These are phyloP conservation scores for Acanthis flammea DNA, from an alignment of 2,797 vertebrate species.

Conservation along the genomic window DNA sequence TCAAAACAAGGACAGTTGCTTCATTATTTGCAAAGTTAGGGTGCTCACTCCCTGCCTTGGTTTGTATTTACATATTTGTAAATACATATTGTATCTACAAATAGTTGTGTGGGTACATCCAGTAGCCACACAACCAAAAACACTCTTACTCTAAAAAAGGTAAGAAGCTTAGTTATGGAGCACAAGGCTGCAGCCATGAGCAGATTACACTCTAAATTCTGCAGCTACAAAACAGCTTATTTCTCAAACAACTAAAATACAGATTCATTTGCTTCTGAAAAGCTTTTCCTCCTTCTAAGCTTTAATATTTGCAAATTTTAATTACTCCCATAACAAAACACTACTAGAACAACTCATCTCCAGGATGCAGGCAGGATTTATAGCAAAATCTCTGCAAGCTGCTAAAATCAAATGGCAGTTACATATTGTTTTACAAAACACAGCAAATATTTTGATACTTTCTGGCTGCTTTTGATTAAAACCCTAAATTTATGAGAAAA, in stretches of 20 bases:
- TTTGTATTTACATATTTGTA: not conserved
- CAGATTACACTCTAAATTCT: not conserved
- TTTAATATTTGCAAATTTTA: not conserved
- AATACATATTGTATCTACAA: not conserved
- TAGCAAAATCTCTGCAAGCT: not conserved
- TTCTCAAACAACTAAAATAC: not conserved
- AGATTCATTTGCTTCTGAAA: not conserved
- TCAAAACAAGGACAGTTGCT: not conserved
- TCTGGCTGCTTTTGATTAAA: not conserved
- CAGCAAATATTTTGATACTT: not conserved
- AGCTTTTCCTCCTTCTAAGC: not conserved
- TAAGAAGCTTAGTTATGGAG: slow-evolving; percentile 1
- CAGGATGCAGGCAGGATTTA: not conserved
- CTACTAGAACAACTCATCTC: not conserved
- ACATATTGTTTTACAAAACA: not conserved
- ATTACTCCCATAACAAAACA: not conserved
- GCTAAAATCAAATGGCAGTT: not conserved
- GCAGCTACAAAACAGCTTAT: not conserved
- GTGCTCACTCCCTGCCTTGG: not conserved
- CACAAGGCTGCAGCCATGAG: not conserved
- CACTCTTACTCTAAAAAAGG: not conserved
- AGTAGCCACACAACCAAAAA: not conserved
- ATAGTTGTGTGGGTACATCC: not conserved
- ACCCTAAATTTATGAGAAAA: not conserved
- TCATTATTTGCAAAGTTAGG: not conserved